Base-by-base conservation (phyloP, 2,888 invertebrate genomes). In the Tricholauxania praeusta region DNA sequence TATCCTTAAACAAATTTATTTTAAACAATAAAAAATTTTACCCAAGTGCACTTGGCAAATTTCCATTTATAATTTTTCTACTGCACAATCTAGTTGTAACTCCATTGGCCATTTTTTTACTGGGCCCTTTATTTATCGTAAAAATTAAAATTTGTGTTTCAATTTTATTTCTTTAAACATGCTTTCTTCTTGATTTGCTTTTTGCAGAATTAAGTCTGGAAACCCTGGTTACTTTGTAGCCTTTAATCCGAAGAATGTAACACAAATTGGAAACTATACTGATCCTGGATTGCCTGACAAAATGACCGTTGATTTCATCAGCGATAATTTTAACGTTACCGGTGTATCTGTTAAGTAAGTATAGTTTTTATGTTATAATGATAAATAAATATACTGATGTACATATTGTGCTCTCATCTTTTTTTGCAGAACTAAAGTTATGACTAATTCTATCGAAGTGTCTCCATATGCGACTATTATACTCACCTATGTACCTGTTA, bases 151-250 rank as follows among this genome's bases (percentile, higher is more conserved):
- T 53, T 51, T 57, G 49, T 17, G 7, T 64, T 19, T 32, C 71
- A 1, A 17, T 14, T 47, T 28, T 5, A n/a, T 59, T 67, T 57
- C 3, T 10, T 52, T 49, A 70, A 17, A 62, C 22, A 17, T 69
- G 39, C 63, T 67, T 32, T 55, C 60, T 59, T 57, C 62, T 51
- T 63, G 64, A 47, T 62, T 22, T 28, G 4, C 2, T 68, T 72
- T 57, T 69, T 55, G 17, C 72, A 94, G 95, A 87, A 90, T 92
- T 84, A 92, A 92, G 85, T 86, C 90, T 19, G 94, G 93, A 0
- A 93, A 92, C 87, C 93, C 93, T 1, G 94, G 94, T 22, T 93
- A 91, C 87, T 88, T 93, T 79, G 92, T 93, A 32, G 90, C 92
- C 65, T 91, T 91, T 81, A 95, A 95, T 88, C 91, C 93, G 17